A percentile compares a stretch with the other conserved stretches of the same genome.
Conservation (phyloP, 2,888 invertebrate species). For the Oeneis ivallda region DNA sequence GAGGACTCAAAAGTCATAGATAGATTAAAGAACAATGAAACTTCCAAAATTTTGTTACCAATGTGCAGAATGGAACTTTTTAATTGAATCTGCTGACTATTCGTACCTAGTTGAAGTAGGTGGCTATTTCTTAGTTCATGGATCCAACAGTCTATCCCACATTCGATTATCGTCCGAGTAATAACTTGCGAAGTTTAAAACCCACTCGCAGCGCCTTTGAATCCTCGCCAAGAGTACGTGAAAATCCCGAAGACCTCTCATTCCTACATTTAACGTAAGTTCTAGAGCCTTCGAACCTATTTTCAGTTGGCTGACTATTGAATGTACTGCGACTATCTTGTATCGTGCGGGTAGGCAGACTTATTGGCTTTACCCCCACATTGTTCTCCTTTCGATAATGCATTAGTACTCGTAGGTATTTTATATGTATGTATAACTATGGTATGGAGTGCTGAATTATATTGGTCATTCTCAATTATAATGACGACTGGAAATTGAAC, state of each 20-base stretch:
- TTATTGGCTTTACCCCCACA: constrained; percentile 25
- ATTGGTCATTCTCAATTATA: neutral
- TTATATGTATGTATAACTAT: no score
- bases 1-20: no score
- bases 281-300: constrained; percentile 35
- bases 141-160: constrained; percentile 30
- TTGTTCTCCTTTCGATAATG: constrained; percentile 22
- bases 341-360: constrained; percentile 24
- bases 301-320: constrained; percentile 37
- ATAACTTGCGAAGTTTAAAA: constrained; percentile 46
- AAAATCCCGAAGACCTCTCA: constrained; percentile 41
- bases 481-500: neutral
- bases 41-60: neutral
- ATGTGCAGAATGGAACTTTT: neutral
- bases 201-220: constrained; percentile 43
- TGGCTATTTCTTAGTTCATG: constrained; percentile 17
- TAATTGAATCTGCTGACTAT: neutral
- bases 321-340: constrained; percentile 24
- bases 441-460: constrained; percentile 10
- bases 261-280: constrained; percentile 40
- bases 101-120: neutral
- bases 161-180: constrained; percentile 44
- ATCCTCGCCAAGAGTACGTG: constrained; percentile 45
- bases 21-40: no score
- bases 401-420: constrained; percentile 1